Conservation (phyloP, 2,888 invertebrate species). For the Mycogona germanica region DNA sequence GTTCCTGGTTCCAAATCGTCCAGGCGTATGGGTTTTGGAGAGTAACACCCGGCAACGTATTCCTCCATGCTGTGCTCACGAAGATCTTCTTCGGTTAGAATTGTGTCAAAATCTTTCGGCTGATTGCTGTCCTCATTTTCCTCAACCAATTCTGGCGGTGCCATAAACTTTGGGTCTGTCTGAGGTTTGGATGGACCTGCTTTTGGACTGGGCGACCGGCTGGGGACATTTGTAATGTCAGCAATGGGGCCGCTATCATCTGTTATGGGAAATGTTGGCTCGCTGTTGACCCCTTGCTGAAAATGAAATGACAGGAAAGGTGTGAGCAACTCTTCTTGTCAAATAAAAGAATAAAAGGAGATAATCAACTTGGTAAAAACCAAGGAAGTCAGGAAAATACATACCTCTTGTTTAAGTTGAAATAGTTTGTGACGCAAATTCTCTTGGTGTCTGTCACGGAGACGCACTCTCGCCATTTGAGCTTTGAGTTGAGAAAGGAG, state of each 20-base stretch:
- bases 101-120: constrained; percentile 22
- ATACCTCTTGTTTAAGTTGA: constrained; percentile 50
- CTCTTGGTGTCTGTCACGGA: constrained; percentile 84
- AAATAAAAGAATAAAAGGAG: background rate
- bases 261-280: constrained; percentile 33
- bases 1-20: constrained; percentile 60
- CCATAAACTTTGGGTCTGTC: too few relatives aligned
- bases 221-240: background rate
- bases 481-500: constrained; percentile 90
- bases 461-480: constrained; percentile 82
- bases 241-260: background rate
- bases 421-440: constrained; percentile 77
- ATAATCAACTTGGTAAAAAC: background rate
- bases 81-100: constrained; percentile 40
- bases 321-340: background rate
- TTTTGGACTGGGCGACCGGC: constrained; percentile 1
- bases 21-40: constrained; percentile 53
- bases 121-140: constrained; percentile 20
- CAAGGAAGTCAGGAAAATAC: background rate
- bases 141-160: too few relatives aligned
- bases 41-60: constrained; percentile 72
- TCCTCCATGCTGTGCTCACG: constrained; percentile 45
- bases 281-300: constrained; percentile 24
- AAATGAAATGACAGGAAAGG: background rate
- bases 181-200: too few relatives aligned